Evolutionary conservation across 2,888 invertebrate genomes (phyloP).

Genomic region (Gymnosoma rotundatum): DNA sequence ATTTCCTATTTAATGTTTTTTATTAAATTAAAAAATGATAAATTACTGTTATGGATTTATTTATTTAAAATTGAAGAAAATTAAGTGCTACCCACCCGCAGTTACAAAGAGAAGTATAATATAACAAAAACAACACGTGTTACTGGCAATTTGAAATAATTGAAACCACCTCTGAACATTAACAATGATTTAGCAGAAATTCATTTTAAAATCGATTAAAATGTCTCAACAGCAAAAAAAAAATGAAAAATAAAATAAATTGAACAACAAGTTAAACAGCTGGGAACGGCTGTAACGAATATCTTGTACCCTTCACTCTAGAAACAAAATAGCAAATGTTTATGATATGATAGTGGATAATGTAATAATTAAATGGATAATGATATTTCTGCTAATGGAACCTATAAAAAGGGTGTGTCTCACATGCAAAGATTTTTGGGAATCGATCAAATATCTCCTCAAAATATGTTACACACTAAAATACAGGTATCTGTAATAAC

Average conservation of each 20-base stretch:
- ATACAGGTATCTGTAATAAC: too few species aligned
- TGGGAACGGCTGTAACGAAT: neutral
- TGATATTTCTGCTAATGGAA: too few species aligned
- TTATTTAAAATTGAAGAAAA: slow-evolving; percentile 20
- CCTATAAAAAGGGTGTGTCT: too few species aligned
- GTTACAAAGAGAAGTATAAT: neutral
- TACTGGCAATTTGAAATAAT: slow-evolving; percentile 7
- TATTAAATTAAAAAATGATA: slow-evolving; percentile 33
- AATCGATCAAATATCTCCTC: too few species aligned
- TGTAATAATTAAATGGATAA: too few species aligned
- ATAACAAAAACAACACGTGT: slow-evolving; percentile 22
- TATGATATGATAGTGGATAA: too few species aligned
- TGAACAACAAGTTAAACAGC: neutral
- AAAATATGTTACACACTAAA: too few species aligned
- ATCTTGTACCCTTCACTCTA: neutral
- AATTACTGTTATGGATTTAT: slow-evolving; percentile 19
- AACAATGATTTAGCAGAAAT: slow-evolving; percentile 61
- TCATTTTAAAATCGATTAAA: slow-evolving; percentile 59
- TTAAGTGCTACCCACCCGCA: slow-evolving; percentile 22
- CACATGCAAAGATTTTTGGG: too few species aligned
- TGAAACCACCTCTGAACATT: slow-evolving; percentile 19
- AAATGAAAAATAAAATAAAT: neutral
- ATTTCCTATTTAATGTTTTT: neutral
- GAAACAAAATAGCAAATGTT: neutral
- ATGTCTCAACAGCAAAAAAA: slow-evolving; percentile 7